Base-by-base conservation (phyloP, 1,140 invertebrate genomes). In the Acromyrmex charruanus region DNA sequence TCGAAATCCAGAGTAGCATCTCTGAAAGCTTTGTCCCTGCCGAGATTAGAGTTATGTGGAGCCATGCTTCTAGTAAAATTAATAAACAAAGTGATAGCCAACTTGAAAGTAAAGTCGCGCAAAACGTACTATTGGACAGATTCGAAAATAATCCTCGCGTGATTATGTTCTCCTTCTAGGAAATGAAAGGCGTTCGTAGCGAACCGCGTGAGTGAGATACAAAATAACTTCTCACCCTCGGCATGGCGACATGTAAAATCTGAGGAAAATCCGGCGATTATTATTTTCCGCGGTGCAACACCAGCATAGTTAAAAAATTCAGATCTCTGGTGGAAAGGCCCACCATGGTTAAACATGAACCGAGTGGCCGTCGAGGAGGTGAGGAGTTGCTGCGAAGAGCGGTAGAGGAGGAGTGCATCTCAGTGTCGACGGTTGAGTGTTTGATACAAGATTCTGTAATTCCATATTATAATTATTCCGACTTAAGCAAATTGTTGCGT, bases 151-250 rank as follows among this genome's bases (percentile, higher is more conserved):
- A 59, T 59, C 0, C 14, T 90, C 2, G 44, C 71, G 0, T 95
- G 94, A 93, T 75, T 94, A 18, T 77, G 88, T 25, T 75, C 85
- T 2, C 66, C 92, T 2, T 21, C 21, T 21, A 55, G 72, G 51
- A 55, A 72, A 28, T 79, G 92, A 69, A 82, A 93, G 72, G 21
- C 21, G 21, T 21, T 93, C 21, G 89, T 95, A 0, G 81, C 91
- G 1, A 95, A 95, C 81, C 16, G 94, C 61, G 89, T 95, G 0
- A 65, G 79, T 0, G 91, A 94, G 44, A 95, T 95, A 39, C 87
- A 92, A 35, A 89, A 91, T 21, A 61, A 88, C 0, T 89, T 90
- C 0, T 18, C 75, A 0, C 6, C 59, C 14, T n/a, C 39, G 16
- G 39, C 69, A 14, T 95, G 94, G 94, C 77, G 58, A 16, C 92